These are phyloP conservation scores for Tromatobia lineatoria DNA, from an alignment of 2,888 invertebrate genomes.

Conservation along the genomic window DNA sequence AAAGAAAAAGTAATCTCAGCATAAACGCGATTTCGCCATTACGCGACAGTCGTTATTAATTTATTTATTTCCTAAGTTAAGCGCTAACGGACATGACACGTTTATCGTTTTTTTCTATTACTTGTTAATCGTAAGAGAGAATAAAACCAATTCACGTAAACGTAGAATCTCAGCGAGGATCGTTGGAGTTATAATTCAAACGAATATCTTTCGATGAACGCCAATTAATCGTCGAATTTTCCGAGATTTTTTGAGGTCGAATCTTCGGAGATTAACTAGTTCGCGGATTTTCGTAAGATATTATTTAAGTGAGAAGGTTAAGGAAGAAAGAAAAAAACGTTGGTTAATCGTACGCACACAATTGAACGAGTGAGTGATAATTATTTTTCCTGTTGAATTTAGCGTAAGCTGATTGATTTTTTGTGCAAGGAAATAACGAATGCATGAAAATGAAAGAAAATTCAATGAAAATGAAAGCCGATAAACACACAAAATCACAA, in stretches of 20 bases:
- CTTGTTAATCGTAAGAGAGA: constrained; percentile 56
- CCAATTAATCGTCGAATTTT: constrained; percentile 9
- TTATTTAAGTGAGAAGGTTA: constrained; percentile 24
- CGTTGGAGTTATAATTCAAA: constrained; percentile 21
- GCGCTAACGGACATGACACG: constrained; percentile 77
- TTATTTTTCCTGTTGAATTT: constrained; percentile 75
- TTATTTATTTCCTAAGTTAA: constrained; percentile 80
- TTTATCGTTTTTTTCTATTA: constrained; percentile 70
- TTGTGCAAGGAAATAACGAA: constrained; percentile 49
- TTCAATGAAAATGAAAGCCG: constrained; percentile 8
- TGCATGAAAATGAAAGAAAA: constrained; percentile 35
- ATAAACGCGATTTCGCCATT: constrained; percentile 47
- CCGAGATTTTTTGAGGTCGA: neutral
- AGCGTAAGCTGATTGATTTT: constrained; percentile 68
- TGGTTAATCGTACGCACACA: constrained; percentile 71
- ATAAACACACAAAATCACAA: constrained; percentile 14
- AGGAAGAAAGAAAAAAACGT: constrained; percentile 28
- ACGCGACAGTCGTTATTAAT: constrained; percentile 72
- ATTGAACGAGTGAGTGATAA: constrained; percentile 80
- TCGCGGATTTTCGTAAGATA: constrained; percentile 50
- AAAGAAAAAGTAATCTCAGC: constrained; percentile 39
- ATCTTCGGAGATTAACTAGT: constrained; percentile 10
- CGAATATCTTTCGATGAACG: constrained; percentile 4
- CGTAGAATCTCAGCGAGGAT: constrained; percentile 71
- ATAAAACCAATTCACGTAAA: constrained; percentile 25